Conservation (phyloP, 2,797 vertebrate species). For the Cyprinodon diabolis region DNA sequence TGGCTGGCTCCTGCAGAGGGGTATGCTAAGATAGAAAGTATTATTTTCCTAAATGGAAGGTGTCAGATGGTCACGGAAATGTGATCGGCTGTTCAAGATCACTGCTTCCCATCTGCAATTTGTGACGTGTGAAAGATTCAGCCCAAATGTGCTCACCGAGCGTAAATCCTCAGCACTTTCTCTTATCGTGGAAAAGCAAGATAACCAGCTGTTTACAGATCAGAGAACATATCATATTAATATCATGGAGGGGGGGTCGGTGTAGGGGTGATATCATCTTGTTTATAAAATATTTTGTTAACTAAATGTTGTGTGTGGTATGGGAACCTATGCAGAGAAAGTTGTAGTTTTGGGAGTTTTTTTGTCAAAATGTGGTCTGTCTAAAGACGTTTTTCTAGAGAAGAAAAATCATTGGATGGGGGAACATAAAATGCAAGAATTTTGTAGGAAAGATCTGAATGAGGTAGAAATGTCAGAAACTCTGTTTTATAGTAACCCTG, state of each 20-base stretch:
- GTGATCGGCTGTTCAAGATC: conserved; percentile 99
- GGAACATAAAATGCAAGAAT: conserved; percentile 28
- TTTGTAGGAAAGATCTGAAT: conserved; percentile 20
- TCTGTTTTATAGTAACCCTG: conserved; percentile 28
- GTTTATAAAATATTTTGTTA: conserved; percentile 88
- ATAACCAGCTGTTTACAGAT: conserved; percentile 99
- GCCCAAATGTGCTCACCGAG: conserved; percentile 99
- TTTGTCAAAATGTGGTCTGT: conserved; percentile 41
- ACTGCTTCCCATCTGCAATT: conserved; percentile 99
- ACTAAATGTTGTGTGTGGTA: conserved; percentile 83
- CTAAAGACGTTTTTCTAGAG: conserved; percentile 38
- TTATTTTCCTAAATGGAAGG: conserved; percentile 99
- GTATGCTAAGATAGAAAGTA: conserved; percentile 99
- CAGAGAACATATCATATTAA: conserved; percentile 99
- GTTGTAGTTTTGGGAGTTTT: conserved; percentile 65
- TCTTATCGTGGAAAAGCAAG: conserved; percentile 99
- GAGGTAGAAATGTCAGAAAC: conserved; percentile 32
- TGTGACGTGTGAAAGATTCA: conserved; percentile 99
- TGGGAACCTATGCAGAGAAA: conserved; percentile 76
- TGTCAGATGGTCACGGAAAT: conserved; percentile 99
- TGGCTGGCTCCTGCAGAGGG: conserved; percentile 96
- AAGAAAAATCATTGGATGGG: conserved; percentile 17
- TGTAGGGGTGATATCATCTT: conserved; percentile 84
- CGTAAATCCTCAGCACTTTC: conserved; percentile 99
- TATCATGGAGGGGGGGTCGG: conserved; percentile 86